Evolutionary conservation across 2,797 vertebrate genomes (phyloP), one percentile per base, ranked within the genome.

Genomic region (Xenops minutus): DNA sequence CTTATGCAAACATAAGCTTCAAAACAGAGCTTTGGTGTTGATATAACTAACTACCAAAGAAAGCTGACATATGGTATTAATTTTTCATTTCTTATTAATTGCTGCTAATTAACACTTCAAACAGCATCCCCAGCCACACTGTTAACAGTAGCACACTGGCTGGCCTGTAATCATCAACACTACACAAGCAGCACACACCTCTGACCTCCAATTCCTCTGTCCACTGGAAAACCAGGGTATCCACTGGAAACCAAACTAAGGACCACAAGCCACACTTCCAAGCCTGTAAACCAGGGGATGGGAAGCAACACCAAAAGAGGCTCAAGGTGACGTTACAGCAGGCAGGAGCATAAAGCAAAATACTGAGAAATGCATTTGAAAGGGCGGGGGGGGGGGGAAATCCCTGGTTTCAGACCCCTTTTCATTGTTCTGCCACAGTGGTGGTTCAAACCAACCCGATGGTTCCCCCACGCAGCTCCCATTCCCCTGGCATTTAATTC

Each of bases 51-150:
- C 92, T 12, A 75, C 66, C 79, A 92, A 68, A 93, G 76, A 88
- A 96, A 86, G 78, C 69, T 81, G 87, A 96, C 86, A 71, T 8
- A 72, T 68, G 64, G 81, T 88, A 92, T 94, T 96, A 78, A 87
- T 96, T 96, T 93, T 96, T 95, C 78, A 76, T 67, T 95, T 85
- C 89, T 77, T 81, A 90, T 94, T 96, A 97, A 96, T 90, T 95
- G 93, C 95, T 93, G 93, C 93, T 97, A 95, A 96, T 96, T 97
- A 95, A 88, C 89, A 93, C 85, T 94, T 97, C 95, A 97, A 95
- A 92, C 82, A 54, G 76, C 95, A 62, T 96, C 95, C 92, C 88
- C 92, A 95, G 91, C 85, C 92, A 62, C 75, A 30, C 23, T 48
- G 85, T 44, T 88, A 92, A 85, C 76, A 93, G 93, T 8, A 81